A percentile compares a stretch with the other conserved stretches of the same genome.
Conservation (phyloP, 2,113 vertebrate species). For the Kryptolebias marmoratus region DNA sequence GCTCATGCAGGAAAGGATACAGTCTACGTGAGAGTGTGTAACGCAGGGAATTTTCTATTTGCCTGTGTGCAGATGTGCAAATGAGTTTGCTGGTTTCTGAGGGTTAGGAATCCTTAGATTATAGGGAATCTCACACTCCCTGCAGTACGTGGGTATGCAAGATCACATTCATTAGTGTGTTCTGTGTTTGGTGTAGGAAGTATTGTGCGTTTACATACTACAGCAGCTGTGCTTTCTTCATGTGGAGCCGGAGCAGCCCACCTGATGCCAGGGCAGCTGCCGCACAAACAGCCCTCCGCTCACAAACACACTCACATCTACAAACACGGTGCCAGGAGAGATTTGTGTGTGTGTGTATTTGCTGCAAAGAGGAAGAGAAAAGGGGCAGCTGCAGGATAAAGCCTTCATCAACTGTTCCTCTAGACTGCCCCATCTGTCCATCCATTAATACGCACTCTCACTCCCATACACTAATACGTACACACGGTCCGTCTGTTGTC, state of each 20-base stretch:
- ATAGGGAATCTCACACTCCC: constrained; percentile 24
- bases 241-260: constrained; percentile 54
- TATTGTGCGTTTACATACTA: constrained; percentile 47
- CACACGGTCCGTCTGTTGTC: constrained; percentile 63
- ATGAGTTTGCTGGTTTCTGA: constrained; percentile 5
- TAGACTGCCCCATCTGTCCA: constrained; percentile 75
- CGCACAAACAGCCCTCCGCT: constrained; percentile 35
- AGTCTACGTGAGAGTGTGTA: constrained; percentile 12
- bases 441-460: constrained; percentile 61
- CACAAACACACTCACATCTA: constrained; percentile 4
- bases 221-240: constrained; percentile 62
- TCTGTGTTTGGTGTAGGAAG: constrained; percentile 39
- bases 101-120: constrained; percentile 41
- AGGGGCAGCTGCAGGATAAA: constrained; percentile 76
- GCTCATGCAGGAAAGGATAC: constrained; percentile 28
- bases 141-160: background rate
- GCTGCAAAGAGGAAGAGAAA: constrained; percentile 58
- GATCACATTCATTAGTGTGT: constrained; percentile 31
- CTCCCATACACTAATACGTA: constrained; percentile 56
- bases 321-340: constrained; percentile 49
- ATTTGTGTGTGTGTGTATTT: constrained; percentile 52
- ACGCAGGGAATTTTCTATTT: constrained; percentile 23
- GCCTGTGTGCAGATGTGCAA: constrained; percentile 24
- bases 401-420: constrained; percentile 76
- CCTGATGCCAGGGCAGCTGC: constrained; percentile 71